phyloP scores from a whole-genome alignment of 2,113 vertebrate genomes.

The Aplodontia rufa region DNA sequence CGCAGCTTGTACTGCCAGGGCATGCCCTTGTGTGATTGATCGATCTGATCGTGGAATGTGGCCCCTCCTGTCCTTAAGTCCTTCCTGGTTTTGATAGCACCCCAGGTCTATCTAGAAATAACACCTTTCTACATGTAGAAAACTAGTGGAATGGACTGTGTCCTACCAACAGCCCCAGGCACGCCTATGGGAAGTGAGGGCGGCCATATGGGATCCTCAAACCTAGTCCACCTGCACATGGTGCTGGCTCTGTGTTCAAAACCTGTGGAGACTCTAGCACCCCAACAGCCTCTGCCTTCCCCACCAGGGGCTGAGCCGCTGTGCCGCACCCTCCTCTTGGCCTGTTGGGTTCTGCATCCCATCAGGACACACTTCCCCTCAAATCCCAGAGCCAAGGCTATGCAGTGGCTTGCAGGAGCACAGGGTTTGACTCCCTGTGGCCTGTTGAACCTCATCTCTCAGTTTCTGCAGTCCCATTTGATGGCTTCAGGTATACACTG shows the following conservation, averaged over 20 bases:
- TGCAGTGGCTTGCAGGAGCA: fast-evolving
- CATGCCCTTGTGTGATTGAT: too few species aligned
- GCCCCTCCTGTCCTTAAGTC: background rate
- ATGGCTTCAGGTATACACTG: fast-evolving
- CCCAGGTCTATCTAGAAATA: background rate
- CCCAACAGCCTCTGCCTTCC: too few species aligned
- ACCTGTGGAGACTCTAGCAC: fast-evolving
- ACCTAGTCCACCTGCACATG: fast-evolving
- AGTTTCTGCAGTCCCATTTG: fast-evolving
- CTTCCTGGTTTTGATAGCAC: background rate
- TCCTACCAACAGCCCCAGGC: background rate
- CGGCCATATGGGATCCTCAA: background rate
- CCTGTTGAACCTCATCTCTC: fast-evolving
- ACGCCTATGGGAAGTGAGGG: background rate
- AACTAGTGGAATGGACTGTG: background rate
- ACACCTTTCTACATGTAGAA: background rate
- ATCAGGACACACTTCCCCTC: background rate
- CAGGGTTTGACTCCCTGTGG: fast-evolving
- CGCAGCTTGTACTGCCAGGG: too few species aligned
- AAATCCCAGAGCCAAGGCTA: background rate
- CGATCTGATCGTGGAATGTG: background rate
- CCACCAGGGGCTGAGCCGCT: background rate
- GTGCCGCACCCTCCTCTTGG: background rate
- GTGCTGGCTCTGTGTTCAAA: background rate
- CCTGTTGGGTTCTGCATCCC: fast-evolving